Conservation (phyloP, 2,797 vertebrate genomes). For the Loris lydekkerianus region DNA sequence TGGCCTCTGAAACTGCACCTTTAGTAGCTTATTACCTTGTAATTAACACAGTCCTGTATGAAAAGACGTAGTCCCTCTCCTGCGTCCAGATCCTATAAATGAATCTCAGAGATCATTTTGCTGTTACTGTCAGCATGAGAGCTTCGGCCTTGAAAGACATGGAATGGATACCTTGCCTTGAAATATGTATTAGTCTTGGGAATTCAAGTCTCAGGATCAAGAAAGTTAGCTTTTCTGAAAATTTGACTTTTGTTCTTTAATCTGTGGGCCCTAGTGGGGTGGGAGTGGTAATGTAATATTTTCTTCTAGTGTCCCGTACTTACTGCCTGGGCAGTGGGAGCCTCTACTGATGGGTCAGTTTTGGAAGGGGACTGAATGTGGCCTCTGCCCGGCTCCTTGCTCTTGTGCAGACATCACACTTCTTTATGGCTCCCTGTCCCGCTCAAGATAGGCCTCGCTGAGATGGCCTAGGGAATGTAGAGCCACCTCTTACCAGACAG, state of each 20-base stretch:
- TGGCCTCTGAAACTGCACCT: background rate
- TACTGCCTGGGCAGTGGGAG: background rate
- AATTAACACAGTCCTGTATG: background rate
- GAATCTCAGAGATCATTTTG: background rate
- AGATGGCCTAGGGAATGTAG: background rate
- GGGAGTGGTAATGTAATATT: background rate
- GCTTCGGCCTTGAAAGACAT: background rate
- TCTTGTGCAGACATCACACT: background rate
- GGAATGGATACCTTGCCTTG: background rate
- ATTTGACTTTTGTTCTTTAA: background rate
- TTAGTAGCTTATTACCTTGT: background rate
- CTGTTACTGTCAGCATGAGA: background rate
- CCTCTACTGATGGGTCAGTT: background rate
- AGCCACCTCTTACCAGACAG: background rate
- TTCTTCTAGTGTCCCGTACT: background rate
- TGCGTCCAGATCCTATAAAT: background rate
- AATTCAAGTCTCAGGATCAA: conserved; percentile 7
- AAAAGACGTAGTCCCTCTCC: background rate
- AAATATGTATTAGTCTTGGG: background rate
- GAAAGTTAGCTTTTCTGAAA: background rate
- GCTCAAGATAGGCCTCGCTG: background rate
- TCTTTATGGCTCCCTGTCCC: background rate
- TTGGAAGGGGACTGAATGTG: background rate
- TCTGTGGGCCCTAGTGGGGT: background rate
- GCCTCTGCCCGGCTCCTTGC: background rate